Evolutionary conservation across 2,113 vertebrate genomes (phyloP).

Genomic region (Barbus barbus): DNA sequence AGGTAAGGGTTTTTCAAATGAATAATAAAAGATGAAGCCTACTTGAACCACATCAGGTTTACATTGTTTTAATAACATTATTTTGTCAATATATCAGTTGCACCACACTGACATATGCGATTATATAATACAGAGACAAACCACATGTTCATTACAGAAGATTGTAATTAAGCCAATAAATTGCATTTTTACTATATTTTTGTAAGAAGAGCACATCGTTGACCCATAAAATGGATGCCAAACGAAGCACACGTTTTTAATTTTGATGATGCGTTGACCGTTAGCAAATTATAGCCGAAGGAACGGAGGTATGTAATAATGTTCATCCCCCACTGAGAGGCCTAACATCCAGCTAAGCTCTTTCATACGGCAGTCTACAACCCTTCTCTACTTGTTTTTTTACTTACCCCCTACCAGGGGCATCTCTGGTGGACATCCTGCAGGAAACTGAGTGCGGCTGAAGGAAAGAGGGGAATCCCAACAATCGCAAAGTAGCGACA

Average conservation of each 20-base stretch:
- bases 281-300: background rate
- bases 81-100: background rate
- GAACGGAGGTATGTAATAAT: slow-evolving; percentile 39
- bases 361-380: slow-evolving; percentile 24
- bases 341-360: slow-evolving; percentile 17
- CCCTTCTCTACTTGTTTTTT: background rate
- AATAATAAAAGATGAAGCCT: background rate
- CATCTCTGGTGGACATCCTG: slow-evolving; percentile 52
- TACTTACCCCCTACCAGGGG: slow-evolving; percentile 17
- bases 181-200: background rate
- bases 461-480: slow-evolving; percentile 48
- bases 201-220: background rate
- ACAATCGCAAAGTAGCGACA: slow-evolving; percentile 24
- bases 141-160: background rate
- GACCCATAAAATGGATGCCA: slow-evolving; percentile 12
- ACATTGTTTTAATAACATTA: background rate
- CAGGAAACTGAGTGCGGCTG: slow-evolving; percentile 33
- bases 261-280: slow-evolving; percentile 1
- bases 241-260: background rate
- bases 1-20: background rate
- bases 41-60: background rate
- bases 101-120: background rate
- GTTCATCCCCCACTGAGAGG: slow-evolving; percentile 41
- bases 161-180: background rate
- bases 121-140: background rate